Conservation (phyloP, 1,140 invertebrate species). For the Diorhabda sublineata region DNA sequence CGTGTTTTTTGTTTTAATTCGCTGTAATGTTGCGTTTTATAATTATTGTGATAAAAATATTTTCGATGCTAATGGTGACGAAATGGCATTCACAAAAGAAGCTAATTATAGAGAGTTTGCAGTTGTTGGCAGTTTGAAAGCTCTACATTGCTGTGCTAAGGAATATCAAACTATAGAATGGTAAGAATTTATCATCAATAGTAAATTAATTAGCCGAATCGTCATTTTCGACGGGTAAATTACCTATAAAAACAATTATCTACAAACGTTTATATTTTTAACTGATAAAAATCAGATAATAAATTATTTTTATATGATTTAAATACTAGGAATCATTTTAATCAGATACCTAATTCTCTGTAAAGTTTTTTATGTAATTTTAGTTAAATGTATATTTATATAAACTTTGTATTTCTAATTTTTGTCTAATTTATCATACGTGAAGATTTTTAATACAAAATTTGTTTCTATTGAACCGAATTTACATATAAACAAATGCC, state of each 20-base stretch:
- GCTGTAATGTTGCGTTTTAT: slow-evolving; percentile 28
- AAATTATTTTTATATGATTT: too few relatives aligned
- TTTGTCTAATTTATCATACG: neutral
- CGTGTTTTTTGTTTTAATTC: slow-evolving; percentile 13
- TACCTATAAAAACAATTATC: too few relatives aligned
- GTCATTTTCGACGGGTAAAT: neutral
- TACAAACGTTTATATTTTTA: too few relatives aligned
- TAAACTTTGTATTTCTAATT: neutral
- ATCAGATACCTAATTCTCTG: too few relatives aligned
- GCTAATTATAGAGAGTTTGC: slow-evolving; percentile 61
- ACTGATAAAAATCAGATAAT: too few relatives aligned
- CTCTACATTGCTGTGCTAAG: slow-evolving; percentile 68
- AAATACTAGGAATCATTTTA: too few relatives aligned
- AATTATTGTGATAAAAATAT: slow-evolving; percentile 42
- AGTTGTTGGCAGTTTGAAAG: slow-evolving; percentile 64
- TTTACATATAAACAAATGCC: slow-evolving; percentile 1
- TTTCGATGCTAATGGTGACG: slow-evolving; percentile 38
- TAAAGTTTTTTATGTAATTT: too few relatives aligned
- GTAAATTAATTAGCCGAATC: neutral
- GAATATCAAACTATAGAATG: slow-evolving; percentile 73
- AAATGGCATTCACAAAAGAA: slow-evolving; percentile 67
- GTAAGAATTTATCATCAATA: slow-evolving; percentile 50
- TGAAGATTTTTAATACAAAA: neutral
- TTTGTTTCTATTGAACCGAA: neutral
- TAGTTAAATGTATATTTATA: neutral